A percentile compares a stretch with the other conserved stretches of the same genome.
Conservation (phyloP, 2,797 vertebrate species). For the Alcedo quadribrachys region DNA sequence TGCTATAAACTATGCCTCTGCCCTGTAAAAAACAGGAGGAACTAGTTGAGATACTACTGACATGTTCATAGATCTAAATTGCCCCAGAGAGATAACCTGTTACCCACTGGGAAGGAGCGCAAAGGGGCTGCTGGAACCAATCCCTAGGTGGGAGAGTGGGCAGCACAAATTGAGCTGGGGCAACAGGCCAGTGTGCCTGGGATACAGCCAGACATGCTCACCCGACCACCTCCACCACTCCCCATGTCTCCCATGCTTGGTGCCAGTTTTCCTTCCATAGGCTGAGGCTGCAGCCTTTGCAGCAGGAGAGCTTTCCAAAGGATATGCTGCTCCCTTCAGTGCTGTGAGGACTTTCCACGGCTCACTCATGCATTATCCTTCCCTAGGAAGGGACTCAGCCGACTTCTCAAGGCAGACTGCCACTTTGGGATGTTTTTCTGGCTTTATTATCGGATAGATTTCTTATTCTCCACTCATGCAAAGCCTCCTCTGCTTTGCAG, state of each 20-base stretch:
- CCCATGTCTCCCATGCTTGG: not conserved
- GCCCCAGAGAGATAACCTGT: fast-evolving
- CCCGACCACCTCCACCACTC: not conserved
- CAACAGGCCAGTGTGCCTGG: not conserved
- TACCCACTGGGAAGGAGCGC: fast-evolving
- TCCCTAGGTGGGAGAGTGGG: not conserved
- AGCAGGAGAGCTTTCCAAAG: not conserved
- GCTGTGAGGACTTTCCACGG: fast-evolving
- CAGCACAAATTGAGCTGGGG: not conserved
- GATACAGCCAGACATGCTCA: fast-evolving
- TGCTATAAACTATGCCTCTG: not conserved
- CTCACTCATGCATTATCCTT: not conserved
- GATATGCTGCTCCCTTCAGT: fast-evolving
- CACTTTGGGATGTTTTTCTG: not conserved
- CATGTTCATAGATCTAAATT: not conserved
- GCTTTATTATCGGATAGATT: not conserved
- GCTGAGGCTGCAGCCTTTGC: not conserved
- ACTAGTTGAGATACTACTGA: not conserved
- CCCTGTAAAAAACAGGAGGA: not conserved
- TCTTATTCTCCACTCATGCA: not conserved
- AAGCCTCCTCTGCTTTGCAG: not conserved
- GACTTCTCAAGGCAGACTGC: not conserved
- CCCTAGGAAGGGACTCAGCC: not conserved
- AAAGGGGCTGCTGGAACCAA: not conserved
- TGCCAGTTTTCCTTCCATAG: not conserved